Conservation (phyloP, 1,140 invertebrate genomes). For the Maconellicoccus hirsutus region DNA sequence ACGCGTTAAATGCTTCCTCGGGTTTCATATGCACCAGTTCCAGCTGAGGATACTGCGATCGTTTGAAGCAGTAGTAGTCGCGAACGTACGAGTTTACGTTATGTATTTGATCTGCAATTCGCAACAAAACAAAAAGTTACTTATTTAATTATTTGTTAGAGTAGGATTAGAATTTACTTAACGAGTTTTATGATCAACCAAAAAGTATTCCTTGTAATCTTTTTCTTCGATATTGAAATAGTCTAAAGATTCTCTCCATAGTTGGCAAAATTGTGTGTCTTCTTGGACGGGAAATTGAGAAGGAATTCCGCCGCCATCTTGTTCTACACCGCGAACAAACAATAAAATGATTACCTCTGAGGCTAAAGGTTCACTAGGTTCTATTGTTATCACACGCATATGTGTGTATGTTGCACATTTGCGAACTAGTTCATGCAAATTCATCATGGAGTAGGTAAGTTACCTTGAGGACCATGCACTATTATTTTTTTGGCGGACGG, state of each 20-base stretch:
- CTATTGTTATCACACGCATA: too few relatives aligned
- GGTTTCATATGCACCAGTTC: conserved; percentile 89
- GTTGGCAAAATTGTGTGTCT: conserved; percentile 94
- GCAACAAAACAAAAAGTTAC: neutral
- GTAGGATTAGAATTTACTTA: conserved; percentile 41
- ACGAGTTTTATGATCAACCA: conserved; percentile 97
- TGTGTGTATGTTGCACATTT: too few relatives aligned
- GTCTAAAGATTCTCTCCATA: conserved; percentile 88
- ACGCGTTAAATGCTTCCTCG: conserved; percentile 75
- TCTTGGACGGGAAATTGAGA: conserved; percentile 98
- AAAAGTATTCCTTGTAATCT: conserved; percentile 79
- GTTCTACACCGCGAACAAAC: conserved; percentile 40
- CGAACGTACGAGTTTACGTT: conserved; percentile 88
- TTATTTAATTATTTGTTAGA: neutral
- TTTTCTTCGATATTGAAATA: conserved; percentile 94
- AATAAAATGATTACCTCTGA: too few relatives aligned
- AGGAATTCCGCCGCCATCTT: conserved; percentile 86
- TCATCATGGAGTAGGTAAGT: neutral
- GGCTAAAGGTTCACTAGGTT: too few relatives aligned
- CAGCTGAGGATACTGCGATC: conserved; percentile 95
- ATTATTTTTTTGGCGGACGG: conserved; percentile 98
- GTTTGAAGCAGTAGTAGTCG: conserved; percentile 98
- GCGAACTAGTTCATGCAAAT: too few relatives aligned
- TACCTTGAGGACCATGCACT: conserved; percentile 79
- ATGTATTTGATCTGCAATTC: conserved; percentile 74